phyloP scores from a whole-genome alignment of 2,888 invertebrate species.

The Erebia palarica region DNA sequence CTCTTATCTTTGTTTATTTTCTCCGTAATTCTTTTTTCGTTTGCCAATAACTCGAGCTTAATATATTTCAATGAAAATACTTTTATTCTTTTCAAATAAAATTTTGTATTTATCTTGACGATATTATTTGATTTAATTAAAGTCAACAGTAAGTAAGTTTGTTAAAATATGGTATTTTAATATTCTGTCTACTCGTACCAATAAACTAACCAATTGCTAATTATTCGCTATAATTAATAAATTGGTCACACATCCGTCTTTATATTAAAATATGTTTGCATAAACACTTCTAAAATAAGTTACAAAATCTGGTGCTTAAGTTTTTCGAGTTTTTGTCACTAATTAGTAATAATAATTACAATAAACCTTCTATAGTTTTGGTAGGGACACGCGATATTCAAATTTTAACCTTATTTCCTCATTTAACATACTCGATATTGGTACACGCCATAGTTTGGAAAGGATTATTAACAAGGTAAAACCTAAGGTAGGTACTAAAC shows the following conservation, averaged over 20 bases:
- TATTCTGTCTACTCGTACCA: too few relatives aligned
- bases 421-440: background rate
- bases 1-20: background rate
- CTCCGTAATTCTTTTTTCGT: background rate
- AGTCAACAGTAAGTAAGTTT: too few relatives aligned
- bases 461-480: background rate
- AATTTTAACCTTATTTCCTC: slow-evolving; percentile 10
- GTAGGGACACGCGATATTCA: slow-evolving; percentile 8
- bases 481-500: background rate
- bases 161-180: too few relatives aligned
- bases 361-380: background rate
- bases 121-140: background rate
- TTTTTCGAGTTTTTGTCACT: background rate
- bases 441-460: background rate
- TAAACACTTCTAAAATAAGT: background rate
- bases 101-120: too few relatives aligned
- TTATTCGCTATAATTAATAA: too few relatives aligned
- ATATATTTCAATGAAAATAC: too few relatives aligned
- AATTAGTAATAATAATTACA: background rate
- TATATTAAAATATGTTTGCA: background rate
- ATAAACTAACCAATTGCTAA: too few relatives aligned
- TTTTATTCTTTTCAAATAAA: background rate
- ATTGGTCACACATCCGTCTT: background rate
- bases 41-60: too few relatives aligned
- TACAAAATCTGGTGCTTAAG: background rate